These are phyloP conservation scores for Microtus californicus DNA, from an alignment of 2,797 vertebrate species.

Conservation along the genomic window DNA sequence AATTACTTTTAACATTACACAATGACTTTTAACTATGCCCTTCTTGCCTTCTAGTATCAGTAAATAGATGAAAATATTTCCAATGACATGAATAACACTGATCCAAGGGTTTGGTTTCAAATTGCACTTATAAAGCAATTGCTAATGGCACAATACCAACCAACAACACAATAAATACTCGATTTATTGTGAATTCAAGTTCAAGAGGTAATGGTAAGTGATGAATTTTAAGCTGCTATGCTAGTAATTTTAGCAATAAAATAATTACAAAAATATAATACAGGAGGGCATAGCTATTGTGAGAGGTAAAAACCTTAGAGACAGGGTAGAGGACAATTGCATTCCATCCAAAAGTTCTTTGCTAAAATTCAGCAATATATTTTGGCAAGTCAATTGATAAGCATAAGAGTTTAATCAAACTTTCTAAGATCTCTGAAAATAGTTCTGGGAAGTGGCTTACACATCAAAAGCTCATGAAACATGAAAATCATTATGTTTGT, in stretches of 20 bases:
- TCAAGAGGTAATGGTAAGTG: slow-evolving; percentile 6
- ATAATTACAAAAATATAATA: background rate
- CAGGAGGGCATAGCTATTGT: background rate
- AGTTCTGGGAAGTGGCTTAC: background rate
- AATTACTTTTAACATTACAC: slow-evolving; percentile 13
- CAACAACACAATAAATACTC: background rate
- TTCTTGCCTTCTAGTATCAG: slow-evolving; percentile 27
- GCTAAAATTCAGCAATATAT: background rate
- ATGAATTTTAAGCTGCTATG: slow-evolving; percentile 26
- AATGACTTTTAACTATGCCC: slow-evolving; percentile 31
- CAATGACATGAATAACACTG: slow-evolving; percentile 25
- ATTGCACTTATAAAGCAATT: slow-evolving; percentile 44
- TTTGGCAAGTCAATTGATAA: background rate
- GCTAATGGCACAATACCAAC: slow-evolving; percentile 30
- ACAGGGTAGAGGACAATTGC: background rate
- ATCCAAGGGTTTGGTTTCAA: slow-evolving; percentile 20
- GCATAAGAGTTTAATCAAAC: background rate
- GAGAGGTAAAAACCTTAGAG: background rate
- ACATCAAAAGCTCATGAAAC: slow-evolving; percentile 3
- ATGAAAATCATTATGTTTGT: background rate
- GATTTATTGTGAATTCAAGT: background rate
- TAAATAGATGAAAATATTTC: background rate
- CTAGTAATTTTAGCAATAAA: slow-evolving; percentile 46
- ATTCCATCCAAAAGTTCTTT: background rate
- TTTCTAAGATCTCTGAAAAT: slow-evolving; percentile 30